A percentile compares a stretch with the other conserved stretches of the same genome.
Evolutionary conservation across 2,797 vertebrate species (phyloP).

Genomic region (Sebastes diaconus): DNA sequence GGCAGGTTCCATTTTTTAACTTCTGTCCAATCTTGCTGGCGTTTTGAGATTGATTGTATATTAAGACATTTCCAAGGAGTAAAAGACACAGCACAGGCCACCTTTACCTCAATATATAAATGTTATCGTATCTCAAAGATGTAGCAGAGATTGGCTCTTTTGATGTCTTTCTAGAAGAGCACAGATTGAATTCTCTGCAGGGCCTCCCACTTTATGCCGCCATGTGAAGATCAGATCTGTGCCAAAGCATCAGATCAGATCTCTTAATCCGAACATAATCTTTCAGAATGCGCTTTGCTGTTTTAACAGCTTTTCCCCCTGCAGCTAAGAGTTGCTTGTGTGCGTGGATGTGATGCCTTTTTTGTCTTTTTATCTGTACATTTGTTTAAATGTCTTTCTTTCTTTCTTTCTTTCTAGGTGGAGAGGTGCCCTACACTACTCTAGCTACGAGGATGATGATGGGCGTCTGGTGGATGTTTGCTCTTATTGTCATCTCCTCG

Average conservation of each 20-base stretch:
- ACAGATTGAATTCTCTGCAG: not conserved
- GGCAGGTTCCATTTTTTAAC: conserved; percentile 1
- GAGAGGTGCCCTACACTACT: conserved; percentile 97
- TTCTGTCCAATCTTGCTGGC: not conserved
- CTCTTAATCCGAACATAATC: conserved; percentile 45
- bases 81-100: not conserved
- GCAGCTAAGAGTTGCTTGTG: conserved; percentile 1
- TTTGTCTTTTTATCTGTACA: not conserved
- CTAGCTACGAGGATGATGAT: conserved; percentile 99
- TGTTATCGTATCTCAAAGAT: conserved; percentile 3
- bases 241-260: conserved; percentile 39
- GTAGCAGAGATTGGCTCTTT: not conserved
- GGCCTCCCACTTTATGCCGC: conserved; percentile 5
- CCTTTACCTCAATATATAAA: not conserved
- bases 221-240: conserved; percentile 24
- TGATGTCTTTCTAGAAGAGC: conserved; percentile 7
- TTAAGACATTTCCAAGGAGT: not conserved
- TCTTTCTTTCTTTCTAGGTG: conserved; percentile 79
- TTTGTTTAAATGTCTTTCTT: not conserved
- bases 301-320: conserved; percentile 25
- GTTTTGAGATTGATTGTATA: not conserved
- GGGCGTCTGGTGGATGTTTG: conserved; percentile 99
- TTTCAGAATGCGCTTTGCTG: conserved; percentile 27
- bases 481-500: conserved; percentile 97
- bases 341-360: not conserved